These are phyloP conservation scores for Enteromius treurensis DNA, from an alignment of 2,797 vertebrate species.

Conservation along the genomic window DNA sequence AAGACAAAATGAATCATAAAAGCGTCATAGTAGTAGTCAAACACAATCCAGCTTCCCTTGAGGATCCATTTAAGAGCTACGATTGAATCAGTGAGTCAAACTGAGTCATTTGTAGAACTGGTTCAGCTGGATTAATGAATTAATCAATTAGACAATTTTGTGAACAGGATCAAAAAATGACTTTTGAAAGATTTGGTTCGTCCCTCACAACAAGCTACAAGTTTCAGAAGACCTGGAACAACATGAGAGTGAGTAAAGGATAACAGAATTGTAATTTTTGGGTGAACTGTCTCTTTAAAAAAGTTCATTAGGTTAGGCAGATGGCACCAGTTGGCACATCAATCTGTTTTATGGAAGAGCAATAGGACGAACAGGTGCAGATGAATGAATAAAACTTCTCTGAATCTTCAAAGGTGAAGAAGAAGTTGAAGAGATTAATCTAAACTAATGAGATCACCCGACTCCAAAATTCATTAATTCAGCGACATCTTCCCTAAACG, in stretches of 20 bases:
- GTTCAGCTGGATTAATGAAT: background rate
- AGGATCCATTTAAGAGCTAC: background rate
- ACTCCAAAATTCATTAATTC: conserved; percentile 60
- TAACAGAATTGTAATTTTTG: background rate
- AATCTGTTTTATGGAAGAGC: conserved; percentile 45
- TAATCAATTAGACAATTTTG: background rate
- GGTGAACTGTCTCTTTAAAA: conserved; percentile 13
- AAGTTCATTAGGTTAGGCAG: conserved; percentile 49
- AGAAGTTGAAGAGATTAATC: conserved; percentile 60
- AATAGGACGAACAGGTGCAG: conserved; percentile 51
- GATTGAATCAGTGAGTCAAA: background rate
- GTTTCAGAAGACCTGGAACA: background rate
- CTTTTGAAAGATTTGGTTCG: background rate
- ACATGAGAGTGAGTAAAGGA: background rate
- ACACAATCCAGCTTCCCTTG: background rate
- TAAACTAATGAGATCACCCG: conserved; percentile 65
- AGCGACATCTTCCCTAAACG: conserved; percentile 49
- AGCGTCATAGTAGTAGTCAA: background rate
- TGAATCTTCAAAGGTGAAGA: conserved; percentile 65
- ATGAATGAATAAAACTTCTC: conserved; percentile 55
- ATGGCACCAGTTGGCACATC: conserved; percentile 46
- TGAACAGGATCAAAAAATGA: background rate
- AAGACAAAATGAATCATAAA: background rate
- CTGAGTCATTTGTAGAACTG: background rate
- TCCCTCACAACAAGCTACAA: background rate